Evolutionary conservation across 2,888 invertebrate genomes (phyloP), one percentile per base, ranked within the genome.

Genomic region (Shargacucullia verbasci): DNA sequence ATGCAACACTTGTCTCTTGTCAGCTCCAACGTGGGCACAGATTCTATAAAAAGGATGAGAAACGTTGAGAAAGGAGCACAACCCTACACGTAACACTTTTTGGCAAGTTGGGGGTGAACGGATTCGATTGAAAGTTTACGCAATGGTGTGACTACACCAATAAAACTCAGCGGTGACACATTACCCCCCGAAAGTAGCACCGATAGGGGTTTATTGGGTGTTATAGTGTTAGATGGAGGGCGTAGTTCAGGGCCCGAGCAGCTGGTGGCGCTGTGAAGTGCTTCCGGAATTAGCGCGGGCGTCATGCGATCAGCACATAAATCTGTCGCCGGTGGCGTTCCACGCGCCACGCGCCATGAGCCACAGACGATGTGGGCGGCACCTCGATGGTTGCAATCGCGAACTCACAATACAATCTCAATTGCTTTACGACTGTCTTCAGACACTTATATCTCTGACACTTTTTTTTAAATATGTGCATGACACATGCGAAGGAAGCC

Each of bases 261-360:
- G 78, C 68, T 65, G 70, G 74, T 73, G 73, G 76, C 69, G 74
- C 65, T 79, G 78, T 80, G 70, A 82, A 87, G 79, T 80, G 82
- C 77, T 87, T 87, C 84, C 84, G 81, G 87, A 87, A 85, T 86
- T 84, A 83, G 82, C 74, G 80, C 79, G 70, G 76, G 79, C 84
- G 83, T 81, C 87, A 89, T 87, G 88, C 86, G 80, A 91, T 88
- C 82, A 73, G 62, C 76, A 65, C 85, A 89, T 92, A 90, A 91
- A 92, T 90, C 86, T 86, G 84, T 88, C 88, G 81, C 77, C 82
- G 74, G 78, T 73, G 71, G 60, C 73, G 70, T 70, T 70, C 66
- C 44, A 12, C 67, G 65, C 65, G 56, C 65, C 64, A 64, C 70
- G 73, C 76, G 72, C 73, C 66, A 61, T 69, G 57, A 54, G 56